Evolutionary conservation across 2,888 invertebrate species (phyloP), one percentile per base, ranked within the genome.

Genomic region (Megalurothrips usitatus): DNA sequence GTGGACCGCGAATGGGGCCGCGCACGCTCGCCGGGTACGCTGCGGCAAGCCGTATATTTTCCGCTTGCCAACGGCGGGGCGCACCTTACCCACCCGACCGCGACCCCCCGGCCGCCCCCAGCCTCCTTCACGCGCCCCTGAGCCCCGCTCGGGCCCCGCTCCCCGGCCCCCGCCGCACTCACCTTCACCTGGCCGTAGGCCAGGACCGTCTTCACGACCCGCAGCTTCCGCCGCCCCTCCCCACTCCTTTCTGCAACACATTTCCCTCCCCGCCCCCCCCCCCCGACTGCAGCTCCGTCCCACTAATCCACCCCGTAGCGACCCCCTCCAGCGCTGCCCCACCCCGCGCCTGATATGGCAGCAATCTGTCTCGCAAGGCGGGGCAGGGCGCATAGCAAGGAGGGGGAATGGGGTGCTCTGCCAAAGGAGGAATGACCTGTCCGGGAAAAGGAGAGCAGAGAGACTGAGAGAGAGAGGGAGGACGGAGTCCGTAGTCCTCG

Each of bases 341-440:
- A 58, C 58, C 58, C 58, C 58, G 58, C 58, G 6, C 58, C 58
- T 19, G 58, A 75, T 75, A 75, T 75, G 68, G 68, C 68, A 75
- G 68, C 68, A 75, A 75, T 75, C 68, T 75, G 68, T 75, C 68
- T 75, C 68, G 68, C 23, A 26, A 26, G 68, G 68, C 68, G 23
- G 26, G 68, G 19, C 23, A 3, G 68, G 68, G 68, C 11, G 68
- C 68, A 26, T 68, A 23, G 68, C 12, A 26, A 26, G 58, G 58
- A 17, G 58, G 58, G 58, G 4, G 58, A n/a, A n/a, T 17, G n/a
- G 58, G 11, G 9, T 75, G 68, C 68, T 23, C n/a, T 23, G 68
- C 26, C 68, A 75, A 75, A 75, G 68, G 68, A 26, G 68, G 68
- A 75, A 75, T 75, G 68, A 75, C 68, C 68, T 75, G 68, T 58